Percentiles rank a stretch among this genome's conserved stretches.
These are phyloP conservation scores for Conus betulinus DNA, from an alignment of 1,140 invertebrate species.

Conservation along the genomic window DNA sequence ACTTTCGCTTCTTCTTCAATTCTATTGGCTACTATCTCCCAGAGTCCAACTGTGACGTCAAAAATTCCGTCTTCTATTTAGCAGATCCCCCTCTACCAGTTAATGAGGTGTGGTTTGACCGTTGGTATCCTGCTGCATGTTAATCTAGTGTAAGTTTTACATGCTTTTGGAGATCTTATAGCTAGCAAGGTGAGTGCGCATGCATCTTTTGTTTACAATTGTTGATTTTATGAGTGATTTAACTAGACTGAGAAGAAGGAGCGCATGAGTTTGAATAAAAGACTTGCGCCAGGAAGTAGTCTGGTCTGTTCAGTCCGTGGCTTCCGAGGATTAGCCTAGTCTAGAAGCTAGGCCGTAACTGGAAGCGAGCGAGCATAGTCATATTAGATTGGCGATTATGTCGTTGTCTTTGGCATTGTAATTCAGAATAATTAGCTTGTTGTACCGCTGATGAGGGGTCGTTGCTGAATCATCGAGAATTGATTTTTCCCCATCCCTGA, in stretches of 20 bases:
- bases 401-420: no score
- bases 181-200: slow-evolving; percentile 3
- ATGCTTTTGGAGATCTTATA: neutral
- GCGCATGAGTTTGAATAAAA: no score
- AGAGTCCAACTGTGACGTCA: slow-evolving; percentile 35
- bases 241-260: no score
- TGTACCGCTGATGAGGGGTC: no score
- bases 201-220: neutral
- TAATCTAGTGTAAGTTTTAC: slow-evolving; percentile 34
- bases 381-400: no score
- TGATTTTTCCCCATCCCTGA: neutral
- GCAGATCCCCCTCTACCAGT: slow-evolving; percentile 49
- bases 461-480: neutral
- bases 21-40: slow-evolving; percentile 26
- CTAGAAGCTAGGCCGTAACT: no score
- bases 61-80: slow-evolving; percentile 40
- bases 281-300: no score
- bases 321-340: no score
- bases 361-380: no score
- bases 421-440: no score
- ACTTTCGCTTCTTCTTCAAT: neutral
- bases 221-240: no score
- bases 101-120: slow-evolving; percentile 54
- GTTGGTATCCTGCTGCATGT: slow-evolving; percentile 43
- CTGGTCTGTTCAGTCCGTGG: no score